Evolutionary conservation across 2,888 invertebrate species (phyloP).

Genomic region (Drosophila eohydei): DNA sequence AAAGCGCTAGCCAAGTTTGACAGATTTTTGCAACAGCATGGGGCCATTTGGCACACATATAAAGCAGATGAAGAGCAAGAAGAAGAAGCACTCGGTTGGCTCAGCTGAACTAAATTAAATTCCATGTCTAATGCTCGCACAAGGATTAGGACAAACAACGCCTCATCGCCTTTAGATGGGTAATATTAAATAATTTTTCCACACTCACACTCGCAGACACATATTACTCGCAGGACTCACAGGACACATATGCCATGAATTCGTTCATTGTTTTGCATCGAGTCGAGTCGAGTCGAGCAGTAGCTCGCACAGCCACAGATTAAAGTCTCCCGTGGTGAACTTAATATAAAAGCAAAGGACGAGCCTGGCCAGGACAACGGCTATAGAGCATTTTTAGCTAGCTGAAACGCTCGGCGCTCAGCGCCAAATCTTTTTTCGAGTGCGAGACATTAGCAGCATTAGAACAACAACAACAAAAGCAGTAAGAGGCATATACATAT

Average conservation of each 20-base stretch:
- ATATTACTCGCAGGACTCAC: conserved; percentile 23
- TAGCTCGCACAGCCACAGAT: conserved; percentile 72
- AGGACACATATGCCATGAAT: conserved; percentile 80
- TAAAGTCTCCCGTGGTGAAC: conserved; percentile 85
- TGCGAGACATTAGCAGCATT: conserved; percentile 80
- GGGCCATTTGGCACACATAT: conserved; percentile 57
- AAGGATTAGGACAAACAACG: conserved; percentile 77
- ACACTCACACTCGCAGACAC: conserved; percentile 21
- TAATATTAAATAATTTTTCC: conserved; percentile 61
- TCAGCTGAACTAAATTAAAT: conserved; percentile 82
- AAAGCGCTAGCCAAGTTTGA: conserved; percentile 74
- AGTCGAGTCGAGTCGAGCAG: conserved; percentile 53
- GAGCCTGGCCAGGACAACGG: conserved; percentile 55
- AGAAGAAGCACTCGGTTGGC: conserved; percentile 17
- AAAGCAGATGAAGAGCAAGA: conserved; percentile 7
- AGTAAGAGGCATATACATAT: conserved; percentile 9
- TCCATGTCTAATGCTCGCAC: conserved; percentile 81
- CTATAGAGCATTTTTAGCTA: conserved; percentile 63
- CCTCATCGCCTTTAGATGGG: conserved; percentile 56
- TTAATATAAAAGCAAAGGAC: conserved; percentile 83
- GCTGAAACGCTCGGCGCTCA: conserved; percentile 46
- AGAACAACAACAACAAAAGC: conserved; percentile 58
- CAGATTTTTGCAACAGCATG: conserved; percentile 73
- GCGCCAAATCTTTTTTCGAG: conserved; percentile 72
- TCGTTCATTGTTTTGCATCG: conserved; percentile 77